Base-by-base conservation (phyloP, 1,140 invertebrate species). In the Panulirus ornatus region DNA sequence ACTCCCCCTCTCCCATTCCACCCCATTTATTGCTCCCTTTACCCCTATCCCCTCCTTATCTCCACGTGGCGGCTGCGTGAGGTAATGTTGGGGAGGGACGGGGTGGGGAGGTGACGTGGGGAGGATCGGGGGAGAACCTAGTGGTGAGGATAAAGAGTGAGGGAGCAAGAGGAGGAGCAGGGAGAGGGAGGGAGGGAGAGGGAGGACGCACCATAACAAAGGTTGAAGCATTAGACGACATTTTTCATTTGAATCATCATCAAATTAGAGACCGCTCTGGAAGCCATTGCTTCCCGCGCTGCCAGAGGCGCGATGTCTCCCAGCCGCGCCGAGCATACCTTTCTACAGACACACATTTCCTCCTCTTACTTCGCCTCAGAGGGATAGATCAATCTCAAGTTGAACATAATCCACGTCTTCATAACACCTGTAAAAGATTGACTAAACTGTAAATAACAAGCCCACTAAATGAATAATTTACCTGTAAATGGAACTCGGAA, bases 211-310 rank as follows among this genome's bases (percentile, higher is more conserved):
- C 75, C 87, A 83, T 84, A 91, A 91, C 90, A 91, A 91, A 91
- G 90, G 90, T 81, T 91, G 82, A 44, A 71, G 82, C 84, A 91
- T 91, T 87, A 91, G 84, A 58, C 70, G 75, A 85, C 73, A 87
- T 91, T 91, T 91, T 91, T 91, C 83, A 91, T 91, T 85, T 82
- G 76, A 86, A 86, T 91, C 90, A 91, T 91, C 90, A 86, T 91
- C 84, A 85, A 91, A 91, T 91, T 91, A 91, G 75, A 84, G 81
- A 44, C 63, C 58, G 88, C 34, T 81, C 58, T 63, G 78, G 66
- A 81, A 82, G 70, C 79, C 78, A 83, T 89, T 82, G 79, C 75
- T 70, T 44, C 27, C 36, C 66, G 34, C 34, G 84, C 42, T 70
- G 81, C 58, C 81, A 42, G 85, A 63, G 30, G 51, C 44, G 79